Conservation (phyloP, 2,797 vertebrate species). For the Melanotaenia pygmaea region DNA sequence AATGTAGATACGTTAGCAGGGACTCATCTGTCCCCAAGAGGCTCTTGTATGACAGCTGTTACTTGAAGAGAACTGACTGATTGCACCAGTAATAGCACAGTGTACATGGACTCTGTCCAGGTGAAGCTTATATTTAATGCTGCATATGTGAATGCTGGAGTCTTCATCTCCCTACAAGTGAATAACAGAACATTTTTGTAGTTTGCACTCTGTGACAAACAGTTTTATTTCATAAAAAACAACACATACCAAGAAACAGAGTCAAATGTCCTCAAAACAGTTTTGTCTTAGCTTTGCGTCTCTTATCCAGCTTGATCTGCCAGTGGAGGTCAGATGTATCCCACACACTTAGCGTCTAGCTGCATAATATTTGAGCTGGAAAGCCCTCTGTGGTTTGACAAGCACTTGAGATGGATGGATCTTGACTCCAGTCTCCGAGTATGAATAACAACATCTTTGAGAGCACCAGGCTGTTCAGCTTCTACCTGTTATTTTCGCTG, state of each 20-base stretch:
- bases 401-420: slow-evolving; percentile 52
- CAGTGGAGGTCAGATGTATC: slow-evolving; percentile 58
- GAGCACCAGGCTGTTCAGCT: slow-evolving; percentile 20
- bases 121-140: slow-evolving; percentile 45
- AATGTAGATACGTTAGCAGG: slow-evolving; percentile 22
- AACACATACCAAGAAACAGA: slow-evolving; percentile 23
- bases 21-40: slow-evolving; percentile 48
- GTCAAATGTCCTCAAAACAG: slow-evolving; percentile 30
- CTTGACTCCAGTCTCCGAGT: slow-evolving; percentile 44
- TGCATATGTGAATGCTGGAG: slow-evolving; percentile 9
- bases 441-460: slow-evolving; percentile 46
- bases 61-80: slow-evolving; percentile 50
- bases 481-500: slow-evolving; percentile 47
- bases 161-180: background rate
- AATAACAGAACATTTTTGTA: slow-evolving; percentile 9
- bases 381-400: slow-evolving; percentile 44
- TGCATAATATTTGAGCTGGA: slow-evolving; percentile 74
- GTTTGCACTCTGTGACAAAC: slow-evolving; percentile 6
- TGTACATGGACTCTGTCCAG: slow-evolving; percentile 50
- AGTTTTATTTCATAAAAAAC: slow-evolving; percentile 5
- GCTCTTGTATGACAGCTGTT: slow-evolving; percentile 44
- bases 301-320: slow-evolving; percentile 52
- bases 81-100: slow-evolving; percentile 41
- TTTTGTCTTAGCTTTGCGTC: slow-evolving; percentile 24
- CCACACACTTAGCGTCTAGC: slow-evolving; percentile 57